Base-by-base conservation (phyloP, 2,888 invertebrate genomes). In the Metellina segmentata region DNA sequence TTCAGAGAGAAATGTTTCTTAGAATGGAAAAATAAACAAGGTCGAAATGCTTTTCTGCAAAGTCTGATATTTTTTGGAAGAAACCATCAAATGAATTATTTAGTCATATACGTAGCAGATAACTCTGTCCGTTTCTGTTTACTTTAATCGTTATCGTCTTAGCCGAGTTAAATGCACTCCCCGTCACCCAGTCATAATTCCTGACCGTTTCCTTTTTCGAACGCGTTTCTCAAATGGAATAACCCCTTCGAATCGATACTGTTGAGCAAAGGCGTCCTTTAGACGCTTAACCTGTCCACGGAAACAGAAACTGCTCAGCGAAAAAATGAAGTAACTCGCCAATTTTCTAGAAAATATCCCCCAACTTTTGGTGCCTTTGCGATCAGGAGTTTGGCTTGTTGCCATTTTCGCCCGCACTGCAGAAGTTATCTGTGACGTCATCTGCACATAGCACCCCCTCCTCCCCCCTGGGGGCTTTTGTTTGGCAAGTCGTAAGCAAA, bases 361-460 rank as follows among this genome's bases (percentile, higher is more conserved):
- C 78, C 53, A 78, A 91, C 81, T 91, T 91, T 87, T 71, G 77
- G 82, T 83, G 91, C 86, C 85, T 72, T 34, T 48, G 61, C 69
- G 71, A 77, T 81, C 79, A 81, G 52, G 85, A 87, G 82, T 83
- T 91, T 91, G 91, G 91, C 91, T 87, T 82, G 83, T 83, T 91
- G 91, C 91, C 91, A 91, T 91, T 77, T 91, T 85, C 85, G 83
- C 90, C 91, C 91, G 91, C 91, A 91, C 91, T 91, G 91, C 91
- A 91, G 91, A 91, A 91, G 82, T 91, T 87, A 91, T n/a, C 86
- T 82, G 53, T 91, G 91, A 91, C 91, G 91, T 91, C 91, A 91
- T 77, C 78, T 69, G 53, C 79, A 71, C 85, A 77, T 71, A 72
- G 82, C 69, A 34, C 61, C 70, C 82, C 82, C 81, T 34, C 77